Evolutionary conservation across 1,140 invertebrate species (phyloP), one percentile per base, ranked within the genome.

Genomic region (Caenorhabditis inopinata): DNA sequence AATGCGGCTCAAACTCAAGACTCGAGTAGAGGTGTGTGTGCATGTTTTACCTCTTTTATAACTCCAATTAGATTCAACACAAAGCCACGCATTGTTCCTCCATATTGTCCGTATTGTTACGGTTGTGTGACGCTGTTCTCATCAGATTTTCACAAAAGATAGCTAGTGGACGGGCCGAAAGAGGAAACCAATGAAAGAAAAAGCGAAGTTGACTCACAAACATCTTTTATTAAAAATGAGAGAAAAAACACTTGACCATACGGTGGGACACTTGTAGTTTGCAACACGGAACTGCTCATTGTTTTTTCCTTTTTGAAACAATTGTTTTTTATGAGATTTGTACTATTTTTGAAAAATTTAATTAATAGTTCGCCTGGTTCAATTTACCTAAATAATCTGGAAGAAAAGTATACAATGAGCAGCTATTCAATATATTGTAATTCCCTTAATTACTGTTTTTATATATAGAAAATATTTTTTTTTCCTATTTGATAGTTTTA

Each of bases 31-130:
- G 58, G 58, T 68, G 38, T 38, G 58, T 68, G 1, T 2, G n/a
- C 6, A 2, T 12, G 23, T 6, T 23, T 21, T 11, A n/a, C 27
- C n/a, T 0, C 1, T 58, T 32, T 29, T 11, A 32, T 58, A n/a
- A n/a, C 23, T 29, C 27, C 18, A 68, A 68, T 68, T 42, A 68
- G 29, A 68, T 68, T 21, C n/a, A 21, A 32, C 18, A 58, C 27
- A 29, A 58, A 58, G 27, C 32, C 58, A 68, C 58, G 32, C 38
- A 68, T 68, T 68, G 58, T 68, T 68, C 38, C 58, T 68, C n/a
- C n/a, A n/a, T n/a, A n/a, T 18, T 68, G 14, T 18, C 12, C 23
- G 7, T 53, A 53, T 42, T 42, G 32, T 29, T 58, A 32, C 32
- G 51, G 16, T 58, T 58, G 51, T 68, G n/a, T 23, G 32, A 32